Conservation (phyloP, 1,140 invertebrate genomes). For the Dinoponera quadriceps region DNA sequence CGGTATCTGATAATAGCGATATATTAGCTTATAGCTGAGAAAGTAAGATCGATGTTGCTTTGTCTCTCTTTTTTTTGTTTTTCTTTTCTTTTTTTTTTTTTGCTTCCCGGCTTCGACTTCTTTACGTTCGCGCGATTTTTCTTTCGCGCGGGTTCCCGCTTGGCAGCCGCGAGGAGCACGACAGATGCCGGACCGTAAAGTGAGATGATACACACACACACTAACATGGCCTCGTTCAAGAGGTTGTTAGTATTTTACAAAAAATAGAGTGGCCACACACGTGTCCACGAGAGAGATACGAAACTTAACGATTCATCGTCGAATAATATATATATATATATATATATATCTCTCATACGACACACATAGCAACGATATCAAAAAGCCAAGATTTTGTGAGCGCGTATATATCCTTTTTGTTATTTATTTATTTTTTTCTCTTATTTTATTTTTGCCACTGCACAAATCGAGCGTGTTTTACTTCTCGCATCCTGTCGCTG, state of each 20-base stretch:
- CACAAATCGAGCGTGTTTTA: slow-evolving; percentile 33
- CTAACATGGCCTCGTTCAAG: slow-evolving; percentile 48
- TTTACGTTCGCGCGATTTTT: slow-evolving; percentile 36
- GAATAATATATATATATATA: slow-evolving; percentile 37
- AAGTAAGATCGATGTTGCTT: slow-evolving; percentile 73
- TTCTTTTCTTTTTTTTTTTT: slow-evolving; percentile 15
- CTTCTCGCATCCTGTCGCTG: slow-evolving; percentile 38
- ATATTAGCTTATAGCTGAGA: slow-evolving; percentile 64
- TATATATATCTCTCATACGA: slow-evolving; percentile 30
- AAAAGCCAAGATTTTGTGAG: slow-evolving; percentile 50
- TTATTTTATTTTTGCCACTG: slow-evolving; percentile 6
- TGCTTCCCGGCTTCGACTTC: slow-evolving; percentile 16
- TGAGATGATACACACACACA: slow-evolving; percentile 34
- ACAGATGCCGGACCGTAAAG: slow-evolving; percentile 11
- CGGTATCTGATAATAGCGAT: slow-evolving; percentile 73
- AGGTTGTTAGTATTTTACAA: slow-evolving; percentile 62
- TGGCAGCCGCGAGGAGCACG: slow-evolving; percentile 24
- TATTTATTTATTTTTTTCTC: too few relatives aligned
- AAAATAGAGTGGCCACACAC: slow-evolving; percentile 40
- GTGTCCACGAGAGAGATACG: slow-evolving; percentile 30
- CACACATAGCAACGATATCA: slow-evolving; percentile 69
- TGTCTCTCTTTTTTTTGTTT: slow-evolving; percentile 45
- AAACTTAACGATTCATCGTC: slow-evolving; percentile 55
- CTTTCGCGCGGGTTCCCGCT: slow-evolving; percentile 14
- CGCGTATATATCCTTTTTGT: slow-evolving; percentile 3